Percentiles rank a stretch among this genome's conserved stretches.
phyloP scores from a whole-genome alignment of 2,888 invertebrate genomes.

The Cephus nigrinus region DNA sequence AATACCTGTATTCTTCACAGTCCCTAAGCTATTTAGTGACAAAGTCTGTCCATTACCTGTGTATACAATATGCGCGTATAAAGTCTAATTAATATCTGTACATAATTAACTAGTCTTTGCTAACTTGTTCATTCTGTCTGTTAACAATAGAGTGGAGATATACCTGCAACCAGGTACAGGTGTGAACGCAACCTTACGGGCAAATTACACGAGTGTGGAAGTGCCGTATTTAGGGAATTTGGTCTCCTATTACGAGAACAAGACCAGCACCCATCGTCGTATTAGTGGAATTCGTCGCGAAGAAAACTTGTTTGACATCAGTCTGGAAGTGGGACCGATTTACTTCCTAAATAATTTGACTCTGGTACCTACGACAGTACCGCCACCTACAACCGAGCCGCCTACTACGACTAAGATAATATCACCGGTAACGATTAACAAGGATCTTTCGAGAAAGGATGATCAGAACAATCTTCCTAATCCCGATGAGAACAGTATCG shows the following conservation, averaged over 20 bases:
- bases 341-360: conserved; percentile 82
- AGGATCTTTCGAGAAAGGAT: conserved; percentile 63
- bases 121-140: background rate
- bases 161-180: conserved; percentile 82
- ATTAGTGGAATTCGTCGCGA: conserved; percentile 76
- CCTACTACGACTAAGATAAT: conserved; percentile 65
- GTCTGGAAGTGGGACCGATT: conserved; percentile 79
- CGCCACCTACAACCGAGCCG: conserved; percentile 68
- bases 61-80: background rate
- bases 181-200: conserved; percentile 82
- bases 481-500: conserved; percentile 63
- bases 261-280: conserved; percentile 70
- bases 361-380: conserved; percentile 81
- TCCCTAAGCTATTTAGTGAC: background rate
- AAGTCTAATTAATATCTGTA: background rate
- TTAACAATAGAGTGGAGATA: conserved; percentile 70
- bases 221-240: conserved; percentile 80
- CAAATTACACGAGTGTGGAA: conserved; percentile 79
- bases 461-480: conserved; percentile 28
- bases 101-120: background rate
- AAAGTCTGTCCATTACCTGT: background rate
- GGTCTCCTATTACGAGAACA: conserved; percentile 76
- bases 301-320: conserved; percentile 76
- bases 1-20: background rate
- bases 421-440: conserved; percentile 73